Percentiles rank a stretch among this genome's conserved stretches.
phyloP scores from a whole-genome alignment of 2,888 invertebrate species.

The Panopea generosa region DNA sequence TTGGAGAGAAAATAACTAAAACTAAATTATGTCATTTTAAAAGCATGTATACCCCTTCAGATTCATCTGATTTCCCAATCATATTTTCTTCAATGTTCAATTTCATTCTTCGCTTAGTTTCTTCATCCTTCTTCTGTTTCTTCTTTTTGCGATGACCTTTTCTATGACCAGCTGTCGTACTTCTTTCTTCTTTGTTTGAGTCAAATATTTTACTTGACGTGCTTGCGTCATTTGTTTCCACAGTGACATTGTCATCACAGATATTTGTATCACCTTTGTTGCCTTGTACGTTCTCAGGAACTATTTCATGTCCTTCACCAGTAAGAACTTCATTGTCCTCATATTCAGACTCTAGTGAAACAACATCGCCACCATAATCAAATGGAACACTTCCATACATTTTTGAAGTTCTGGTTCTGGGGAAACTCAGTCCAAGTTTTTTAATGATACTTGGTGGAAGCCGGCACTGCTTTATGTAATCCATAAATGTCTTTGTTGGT shows the following conservation, averaged over 20 bases:
- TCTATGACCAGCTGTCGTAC: too few species aligned
- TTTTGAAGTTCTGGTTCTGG: slow-evolving; percentile 80
- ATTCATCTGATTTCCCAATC: slow-evolving; percentile 64
- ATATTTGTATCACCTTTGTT: background rate
- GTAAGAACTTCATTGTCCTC: slow-evolving; percentile 60
- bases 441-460: slow-evolving; percentile 86
- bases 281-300: slow-evolving; percentile 18
- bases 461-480: slow-evolving; percentile 85
- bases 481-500: slow-evolving; percentile 86
- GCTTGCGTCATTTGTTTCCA: background rate
- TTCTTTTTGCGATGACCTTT: slow-evolving; percentile 51
- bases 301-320: slow-evolving; percentile 61
- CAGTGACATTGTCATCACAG: background rate
- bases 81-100: slow-evolving; percentile 79
- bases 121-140: slow-evolving; percentile 55
- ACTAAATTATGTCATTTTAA: too few species aligned
- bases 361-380: slow-evolving; percentile 80
- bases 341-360: slow-evolving; percentile 44
- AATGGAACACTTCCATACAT: slow-evolving; percentile 86
- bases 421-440: slow-evolving; percentile 85
- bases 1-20: too few species aligned
- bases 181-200: background rate
- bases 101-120: slow-evolving; percentile 65
- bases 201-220: slow-evolving; percentile 4
- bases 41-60: slow-evolving; percentile 73